Evolutionary conservation across 2,797 vertebrate genomes (phyloP).

Genomic region (Gymnodraco acuticeps): DNA sequence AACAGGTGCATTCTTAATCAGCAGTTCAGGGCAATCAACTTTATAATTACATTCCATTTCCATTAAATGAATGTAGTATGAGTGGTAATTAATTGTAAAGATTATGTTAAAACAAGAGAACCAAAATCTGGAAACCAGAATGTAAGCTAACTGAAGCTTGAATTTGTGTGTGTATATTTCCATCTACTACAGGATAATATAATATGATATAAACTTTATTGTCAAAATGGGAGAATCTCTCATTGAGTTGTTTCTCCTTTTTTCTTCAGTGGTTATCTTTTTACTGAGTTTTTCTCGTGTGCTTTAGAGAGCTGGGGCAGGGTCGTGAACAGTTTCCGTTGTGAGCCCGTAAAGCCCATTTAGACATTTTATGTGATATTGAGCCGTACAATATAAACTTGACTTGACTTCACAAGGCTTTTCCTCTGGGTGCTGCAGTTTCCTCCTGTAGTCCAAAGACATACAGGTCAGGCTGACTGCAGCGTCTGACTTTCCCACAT

Average conservation of each 20-base stretch:
- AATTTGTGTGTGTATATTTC: background rate
- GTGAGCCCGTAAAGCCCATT: slow-evolving; percentile 52
- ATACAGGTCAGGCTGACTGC: slow-evolving; percentile 57
- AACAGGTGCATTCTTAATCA: slow-evolving; percentile 2
- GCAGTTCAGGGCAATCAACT: slow-evolving; percentile 11
- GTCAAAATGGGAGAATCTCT: slow-evolving; percentile 11
- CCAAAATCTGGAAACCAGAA: background rate
- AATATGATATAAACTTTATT: no score
- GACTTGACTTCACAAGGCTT: slow-evolving; percentile 71
- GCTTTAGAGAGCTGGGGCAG: slow-evolving; percentile 35
- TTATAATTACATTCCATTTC: slow-evolving; percentile 27
- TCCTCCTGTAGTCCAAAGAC: slow-evolving; percentile 54
- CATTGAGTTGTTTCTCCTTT: slow-evolving; percentile 21
- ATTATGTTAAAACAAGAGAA: background rate
- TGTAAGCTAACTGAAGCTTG: background rate
- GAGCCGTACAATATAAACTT: slow-evolving; percentile 68
- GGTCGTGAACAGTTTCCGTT: slow-evolving; percentile 37
- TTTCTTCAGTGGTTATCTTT: slow-evolving; percentile 33
- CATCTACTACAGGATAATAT: slow-evolving; percentile 24
- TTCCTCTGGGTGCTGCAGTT: slow-evolving; percentile 60
- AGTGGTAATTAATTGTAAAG: background rate
- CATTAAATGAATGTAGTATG: background rate
- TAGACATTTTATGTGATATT: slow-evolving; percentile 65
- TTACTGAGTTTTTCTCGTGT: slow-evolving; percentile 36
- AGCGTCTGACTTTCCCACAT: slow-evolving; percentile 33